phyloP scores from a whole-genome alignment of 2,797 vertebrate genomes.

The Xenops minutus region DNA sequence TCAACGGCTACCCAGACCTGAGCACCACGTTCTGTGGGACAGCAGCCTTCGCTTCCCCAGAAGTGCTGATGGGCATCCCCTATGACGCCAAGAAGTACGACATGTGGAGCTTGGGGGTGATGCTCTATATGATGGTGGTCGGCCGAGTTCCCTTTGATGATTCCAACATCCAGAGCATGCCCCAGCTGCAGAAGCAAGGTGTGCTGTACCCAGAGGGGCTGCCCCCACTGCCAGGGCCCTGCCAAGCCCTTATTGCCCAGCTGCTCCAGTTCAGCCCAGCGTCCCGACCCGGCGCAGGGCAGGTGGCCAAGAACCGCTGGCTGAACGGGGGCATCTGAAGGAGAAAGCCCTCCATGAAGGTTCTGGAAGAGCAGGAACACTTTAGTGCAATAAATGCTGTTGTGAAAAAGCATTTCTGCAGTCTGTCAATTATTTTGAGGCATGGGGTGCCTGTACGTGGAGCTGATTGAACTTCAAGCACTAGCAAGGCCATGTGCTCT shows the following conservation, averaged over 20 bases:
- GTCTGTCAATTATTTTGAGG: not conserved
- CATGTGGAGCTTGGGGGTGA: constrained; percentile 80
- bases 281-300: constrained; percentile 60
- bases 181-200: constrained; percentile 71
- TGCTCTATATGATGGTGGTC: constrained; percentile 81
- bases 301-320: constrained; percentile 76
- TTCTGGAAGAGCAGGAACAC: not conserved
- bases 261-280: constrained; percentile 74
- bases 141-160: constrained; percentile 77
- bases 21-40: constrained; percentile 81
- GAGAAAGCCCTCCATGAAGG: not conserved
- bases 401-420: not conserved
- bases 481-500: not conserved
- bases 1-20: constrained; percentile 60
- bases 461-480: not conserved
- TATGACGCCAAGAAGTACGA: constrained; percentile 81
- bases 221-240: constrained; percentile 61
- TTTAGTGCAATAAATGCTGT: not conserved
- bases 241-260: constrained; percentile 71
- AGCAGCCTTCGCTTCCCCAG: constrained; percentile 75
- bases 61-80: constrained; percentile 77
- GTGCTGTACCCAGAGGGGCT: constrained; percentile 69
- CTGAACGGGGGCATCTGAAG: constrained; percentile 54
- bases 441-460: not conserved
- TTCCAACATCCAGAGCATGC: constrained; percentile 66